Evolutionary conservation across 2,797 vertebrate species (phyloP), one percentile per base, ranked within the genome.

Genomic region (Nyctalus aviator): DNA sequence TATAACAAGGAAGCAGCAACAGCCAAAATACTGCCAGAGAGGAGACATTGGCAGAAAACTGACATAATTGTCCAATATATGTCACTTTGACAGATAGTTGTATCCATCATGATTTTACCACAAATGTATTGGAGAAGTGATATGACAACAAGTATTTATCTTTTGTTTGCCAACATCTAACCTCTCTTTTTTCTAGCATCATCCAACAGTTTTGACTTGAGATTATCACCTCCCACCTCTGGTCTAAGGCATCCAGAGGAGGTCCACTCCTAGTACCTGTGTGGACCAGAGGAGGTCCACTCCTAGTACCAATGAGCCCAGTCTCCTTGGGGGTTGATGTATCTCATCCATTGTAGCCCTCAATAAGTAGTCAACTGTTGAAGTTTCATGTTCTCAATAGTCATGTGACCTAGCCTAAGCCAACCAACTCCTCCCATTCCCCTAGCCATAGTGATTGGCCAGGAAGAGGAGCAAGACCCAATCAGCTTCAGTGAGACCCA

Each of bases 331-430:
- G 2, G 1, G 4, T 25, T 2, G 10, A 66, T 25, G 25, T n/a
- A 20, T 17, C 68, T 55, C 62, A 23, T 27, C 32, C 37, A 32
- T 20, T 21, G 3, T 41, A 72, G 14, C 27, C 23, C 32, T 77
- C 44, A 17, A 20, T 0, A 21, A 12, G 20, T 25, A 71, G n/a
- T 85, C 62, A 11, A 17, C 62, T 59, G 68, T 55, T 23, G 32
- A 94, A 91, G 23, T 72, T 91, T 35, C n/a, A 2, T 25, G 8
- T 53, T 83, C 88, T 88, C 84, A 66, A 81, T n/a, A n/a, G 59
- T 89, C 62, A 66, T 55, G 46, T 66, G 87, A 95, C 18, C 57
- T 59, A 50, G 11, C 37, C 57, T 81, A 71, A 92, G 44, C 55
- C 84, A 94, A 66, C 27, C n/a, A 93, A n/a, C 13, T 35, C 48